Conservation (phyloP, 1,140 invertebrate species). For the Cotesia chilonis region DNA sequence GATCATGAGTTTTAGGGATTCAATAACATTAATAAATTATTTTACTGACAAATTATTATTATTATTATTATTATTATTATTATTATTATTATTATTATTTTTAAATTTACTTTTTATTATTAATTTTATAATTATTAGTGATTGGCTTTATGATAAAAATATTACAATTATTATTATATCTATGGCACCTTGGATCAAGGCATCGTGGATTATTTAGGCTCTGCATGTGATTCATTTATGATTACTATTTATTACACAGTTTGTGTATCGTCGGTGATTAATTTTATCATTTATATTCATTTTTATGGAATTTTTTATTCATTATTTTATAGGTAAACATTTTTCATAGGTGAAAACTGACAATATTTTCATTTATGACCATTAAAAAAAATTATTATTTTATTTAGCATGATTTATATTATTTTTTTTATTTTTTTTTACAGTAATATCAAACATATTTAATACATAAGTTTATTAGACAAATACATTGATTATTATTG, state of each 20-base stretch:
- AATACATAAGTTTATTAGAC: no score
- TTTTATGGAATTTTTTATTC: constrained; percentile 9
- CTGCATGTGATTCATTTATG: constrained; percentile 46
- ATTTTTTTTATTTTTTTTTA: not conserved
- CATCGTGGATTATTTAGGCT: constrained; percentile 31
- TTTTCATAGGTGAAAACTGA: not conserved
- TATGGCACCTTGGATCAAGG: constrained; percentile 25
- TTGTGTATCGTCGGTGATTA: constrained; percentile 1
- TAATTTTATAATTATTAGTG: constrained; percentile 3
- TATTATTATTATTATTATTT: no score
- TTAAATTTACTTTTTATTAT: not conserved
- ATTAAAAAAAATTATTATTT: not conserved
- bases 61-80: not conserved
- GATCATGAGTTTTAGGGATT: constrained; percentile 48
- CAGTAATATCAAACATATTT: no score
- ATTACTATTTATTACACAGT: not conserved
- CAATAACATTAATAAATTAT: not conserved
- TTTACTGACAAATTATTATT: constrained; percentile 12
- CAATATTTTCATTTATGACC: constrained; percentile 12
- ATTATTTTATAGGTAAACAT: constrained; percentile 3
- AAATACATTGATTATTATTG: no score
- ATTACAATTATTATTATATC: not conserved
- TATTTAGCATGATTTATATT: not conserved
- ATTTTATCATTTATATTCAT: constrained; percentile 7
- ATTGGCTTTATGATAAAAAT: constrained; percentile 16